Evolutionary conservation across 1,140 invertebrate genomes (phyloP).

Genomic region (Archegozetes longisetosus): DNA sequence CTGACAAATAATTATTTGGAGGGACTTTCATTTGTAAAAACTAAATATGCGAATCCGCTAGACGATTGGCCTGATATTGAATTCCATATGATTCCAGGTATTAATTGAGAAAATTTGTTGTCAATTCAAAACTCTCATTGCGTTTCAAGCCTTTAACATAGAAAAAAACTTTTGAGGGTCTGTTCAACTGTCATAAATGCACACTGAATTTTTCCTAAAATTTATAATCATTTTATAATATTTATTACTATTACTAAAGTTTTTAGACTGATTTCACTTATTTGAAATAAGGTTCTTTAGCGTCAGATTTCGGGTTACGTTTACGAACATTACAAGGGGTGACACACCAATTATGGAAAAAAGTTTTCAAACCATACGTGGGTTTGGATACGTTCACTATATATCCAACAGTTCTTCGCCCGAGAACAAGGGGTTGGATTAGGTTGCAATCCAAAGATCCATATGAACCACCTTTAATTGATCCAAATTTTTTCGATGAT

Average conservation of each 20-base stretch:
- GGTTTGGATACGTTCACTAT: conserved; percentile 40
- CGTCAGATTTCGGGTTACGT: conserved; percentile 48
- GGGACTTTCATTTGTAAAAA: conserved; percentile 61
- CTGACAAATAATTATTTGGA: background rate
- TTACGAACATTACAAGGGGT: conserved; percentile 55
- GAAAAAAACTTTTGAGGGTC: no score
- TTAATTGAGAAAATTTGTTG: no score
- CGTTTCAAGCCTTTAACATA: no score
- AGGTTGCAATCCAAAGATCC: conserved; percentile 62
- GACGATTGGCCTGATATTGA: conserved; percentile 79
- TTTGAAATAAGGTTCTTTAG: background rate
- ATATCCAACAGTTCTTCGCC: conserved; percentile 50
- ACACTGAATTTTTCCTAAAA: no score
- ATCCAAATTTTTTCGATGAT: conserved; percentile 72
- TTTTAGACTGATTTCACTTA: no score
- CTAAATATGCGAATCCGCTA: conserved; percentile 60
- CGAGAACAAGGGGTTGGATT: conserved; percentile 52
- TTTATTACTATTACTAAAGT: no score
- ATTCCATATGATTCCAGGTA: conserved; percentile 45
- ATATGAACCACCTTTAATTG: conserved; percentile 69
- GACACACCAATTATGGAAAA: conserved; percentile 41
- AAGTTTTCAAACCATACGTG: conserved; percentile 21
- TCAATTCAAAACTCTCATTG: no score
- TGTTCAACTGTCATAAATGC: no score
- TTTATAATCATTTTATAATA: no score